A percentile compares a stretch with the other conserved stretches of the same genome.
phyloP scores from a whole-genome alignment of 2,113 vertebrate genomes.

The Ceyx cyanopectus region DNA sequence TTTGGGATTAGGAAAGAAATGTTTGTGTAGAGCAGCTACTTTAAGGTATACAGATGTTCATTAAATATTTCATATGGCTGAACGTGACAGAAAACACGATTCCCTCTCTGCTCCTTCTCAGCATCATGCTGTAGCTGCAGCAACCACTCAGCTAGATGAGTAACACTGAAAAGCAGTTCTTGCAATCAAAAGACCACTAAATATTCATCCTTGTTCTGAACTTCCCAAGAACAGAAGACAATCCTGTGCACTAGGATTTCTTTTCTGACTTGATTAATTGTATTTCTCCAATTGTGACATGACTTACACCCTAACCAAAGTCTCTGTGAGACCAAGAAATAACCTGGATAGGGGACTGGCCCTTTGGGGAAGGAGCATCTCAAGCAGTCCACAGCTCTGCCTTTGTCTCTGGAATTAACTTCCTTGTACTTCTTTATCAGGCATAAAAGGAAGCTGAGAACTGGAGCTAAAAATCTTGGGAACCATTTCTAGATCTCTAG shows the following conservation, averaged over 20 bases:
- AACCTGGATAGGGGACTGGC: neutral
- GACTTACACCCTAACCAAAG: neutral
- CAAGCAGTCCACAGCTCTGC: neutral
- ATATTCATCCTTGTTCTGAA: neutral
- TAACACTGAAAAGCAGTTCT: neutral
- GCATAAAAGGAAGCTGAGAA: neutral
- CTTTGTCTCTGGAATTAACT: neutral
- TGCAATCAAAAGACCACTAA: neutral
- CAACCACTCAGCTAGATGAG: slow-evolving; percentile 1
- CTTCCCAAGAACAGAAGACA: neutral
- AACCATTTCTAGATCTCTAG: neutral
- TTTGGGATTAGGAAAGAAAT: neutral
- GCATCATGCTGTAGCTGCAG: slow-evolving; percentile 42
- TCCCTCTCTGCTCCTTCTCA: neutral
- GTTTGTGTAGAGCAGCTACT: neutral
- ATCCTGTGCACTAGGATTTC: neutral
- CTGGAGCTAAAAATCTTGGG: neutral
- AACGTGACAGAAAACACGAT: neutral
- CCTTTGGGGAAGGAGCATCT: neutral
- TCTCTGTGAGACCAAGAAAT: neutral
- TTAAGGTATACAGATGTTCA: neutral
- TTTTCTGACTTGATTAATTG: neutral
- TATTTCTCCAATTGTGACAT: neutral
- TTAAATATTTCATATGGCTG: neutral
- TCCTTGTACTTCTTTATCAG: neutral